A percentile compares a stretch with the other conserved stretches of the same genome.
Evolutionary conservation across 2,888 invertebrate genomes (phyloP).

Genomic region (Acanthosepion lycidas): DNA sequence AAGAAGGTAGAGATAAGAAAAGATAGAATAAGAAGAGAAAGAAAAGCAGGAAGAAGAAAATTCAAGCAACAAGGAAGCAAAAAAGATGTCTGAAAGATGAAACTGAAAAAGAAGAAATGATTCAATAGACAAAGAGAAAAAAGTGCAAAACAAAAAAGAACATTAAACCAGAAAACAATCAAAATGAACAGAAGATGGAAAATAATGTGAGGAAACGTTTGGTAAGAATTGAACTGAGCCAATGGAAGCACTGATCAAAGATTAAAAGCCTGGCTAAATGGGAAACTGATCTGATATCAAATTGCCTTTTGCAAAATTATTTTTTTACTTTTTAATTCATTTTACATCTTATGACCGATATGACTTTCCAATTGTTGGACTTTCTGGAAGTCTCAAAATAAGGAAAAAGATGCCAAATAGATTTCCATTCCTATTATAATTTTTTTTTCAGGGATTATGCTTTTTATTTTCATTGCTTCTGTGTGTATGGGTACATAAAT

Average conservation of each 20-base stretch:
- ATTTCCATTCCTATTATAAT: neutral
- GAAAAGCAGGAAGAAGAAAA: neutral
- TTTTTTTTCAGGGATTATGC: neutral
- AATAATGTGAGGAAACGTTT: neutral
- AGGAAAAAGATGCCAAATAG: neutral
- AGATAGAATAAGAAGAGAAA: neutral
- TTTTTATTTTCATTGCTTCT: neutral
- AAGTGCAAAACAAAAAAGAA: too few species aligned
- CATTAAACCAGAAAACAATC: too few species aligned
- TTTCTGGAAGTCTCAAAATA: conserved; percentile 11
- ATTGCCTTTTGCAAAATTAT: neutral
- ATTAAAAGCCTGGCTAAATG: conserved; percentile 7
- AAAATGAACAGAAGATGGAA: neutral
- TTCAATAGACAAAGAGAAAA: too few species aligned
- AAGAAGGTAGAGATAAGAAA: neutral
- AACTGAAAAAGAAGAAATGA: too few species aligned
- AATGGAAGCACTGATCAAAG: neutral
- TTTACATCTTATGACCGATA: neutral
- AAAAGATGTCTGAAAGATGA: neutral
- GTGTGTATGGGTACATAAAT: neutral
- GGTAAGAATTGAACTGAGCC: neutral
- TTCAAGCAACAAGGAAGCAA: neutral
- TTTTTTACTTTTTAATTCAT: neutral
- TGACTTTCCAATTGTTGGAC: conserved; percentile 8
- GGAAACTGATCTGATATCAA: neutral